Base-by-base conservation (phyloP, 2,888 invertebrate species). In the Apodemia zela region DNA sequence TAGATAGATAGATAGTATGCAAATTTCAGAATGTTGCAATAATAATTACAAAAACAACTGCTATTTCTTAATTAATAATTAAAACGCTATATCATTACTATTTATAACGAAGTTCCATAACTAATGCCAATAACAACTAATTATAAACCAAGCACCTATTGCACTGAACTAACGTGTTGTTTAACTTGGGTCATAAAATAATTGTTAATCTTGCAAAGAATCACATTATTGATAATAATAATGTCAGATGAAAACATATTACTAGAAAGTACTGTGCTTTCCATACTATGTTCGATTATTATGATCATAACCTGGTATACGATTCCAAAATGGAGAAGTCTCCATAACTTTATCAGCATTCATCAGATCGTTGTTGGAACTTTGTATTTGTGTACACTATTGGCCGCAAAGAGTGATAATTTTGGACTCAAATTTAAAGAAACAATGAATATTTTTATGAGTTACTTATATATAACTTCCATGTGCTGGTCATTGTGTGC, bases 281-380 rank as follows among this genome's bases (percentile, higher is more conserved):
- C 72, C 4, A 29, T 69, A 0, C 6, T 68, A 3, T 71, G 70
- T 62, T 69, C 68, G 4, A 15, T 64, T 8, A 42, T 66, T 17
- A 62, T 71, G 29, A 10, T 70, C 7, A n/a, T 60, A 49, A 66
- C 69, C 18, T 73, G 72, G 72, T 71, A 54, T 51, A 11, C 67
- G 0, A 64, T 71, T 25, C 64, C 68, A 38, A 68, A 67, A 63
- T 73, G 73, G 73, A 67, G 71, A 7, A 65, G 67, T 0, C 60
- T 72, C 0, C 71, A 72, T 54, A 73, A 72, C 38, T 73, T 67
- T 35, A 68, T 73, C 47, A 69, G 68, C 54, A 63, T 68, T 4
- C 65, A 72, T 33, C 73, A 73, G 65, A 66, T 73, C 7, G 42
- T 67, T 11, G 35, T 65, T 29, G 72, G 71, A 0, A 72, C 69